phyloP scores from a whole-genome alignment of 2,888 invertebrate genomes.

The Merodon equestris region DNA sequence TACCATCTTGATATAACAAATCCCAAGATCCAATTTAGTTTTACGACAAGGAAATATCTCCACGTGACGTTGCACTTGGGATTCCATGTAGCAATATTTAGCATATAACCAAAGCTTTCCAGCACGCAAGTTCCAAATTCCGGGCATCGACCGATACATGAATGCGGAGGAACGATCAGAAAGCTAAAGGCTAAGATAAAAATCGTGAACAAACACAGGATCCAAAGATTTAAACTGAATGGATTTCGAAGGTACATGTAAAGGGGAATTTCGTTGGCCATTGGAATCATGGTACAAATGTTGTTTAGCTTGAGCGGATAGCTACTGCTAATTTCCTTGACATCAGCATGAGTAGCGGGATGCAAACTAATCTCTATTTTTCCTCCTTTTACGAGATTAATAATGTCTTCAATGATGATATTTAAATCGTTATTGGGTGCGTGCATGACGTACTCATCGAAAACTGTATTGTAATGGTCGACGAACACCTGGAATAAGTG shows the following conservation, averaged over 20 bases:
- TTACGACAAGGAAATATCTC: slow-evolving; percentile 29
- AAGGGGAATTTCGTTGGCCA: slow-evolving; percentile 70
- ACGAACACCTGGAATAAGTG: slow-evolving; percentile 72
- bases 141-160: background rate
- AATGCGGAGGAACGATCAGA: slow-evolving; percentile 10
- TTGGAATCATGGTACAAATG: slow-evolving; percentile 75
- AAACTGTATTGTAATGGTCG: slow-evolving; percentile 71
- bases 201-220: slow-evolving; percentile 63
- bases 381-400: slow-evolving; percentile 52
- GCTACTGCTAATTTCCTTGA: slow-evolving; percentile 69
- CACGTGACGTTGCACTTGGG: slow-evolving; percentile 5
- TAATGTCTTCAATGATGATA: background rate
- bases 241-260: slow-evolving; percentile 71
- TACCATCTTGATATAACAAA: slow-evolving; percentile 27
- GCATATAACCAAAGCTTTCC: slow-evolving; percentile 18
- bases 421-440: slow-evolving; percentile 21
- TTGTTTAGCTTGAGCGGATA: slow-evolving; percentile 75
- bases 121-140: slow-evolving; percentile 24
- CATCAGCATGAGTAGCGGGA: slow-evolving; percentile 70
- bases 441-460: slow-evolving; percentile 68
- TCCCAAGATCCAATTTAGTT: slow-evolving; percentile 9
- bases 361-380: slow-evolving; percentile 73
- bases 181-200: slow-evolving; percentile 70
- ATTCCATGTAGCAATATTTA: slow-evolving; percentile 14
- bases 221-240: slow-evolving; percentile 71